Conservation (phyloP, 2,888 invertebrate genomes). For the Troides helena region DNA sequence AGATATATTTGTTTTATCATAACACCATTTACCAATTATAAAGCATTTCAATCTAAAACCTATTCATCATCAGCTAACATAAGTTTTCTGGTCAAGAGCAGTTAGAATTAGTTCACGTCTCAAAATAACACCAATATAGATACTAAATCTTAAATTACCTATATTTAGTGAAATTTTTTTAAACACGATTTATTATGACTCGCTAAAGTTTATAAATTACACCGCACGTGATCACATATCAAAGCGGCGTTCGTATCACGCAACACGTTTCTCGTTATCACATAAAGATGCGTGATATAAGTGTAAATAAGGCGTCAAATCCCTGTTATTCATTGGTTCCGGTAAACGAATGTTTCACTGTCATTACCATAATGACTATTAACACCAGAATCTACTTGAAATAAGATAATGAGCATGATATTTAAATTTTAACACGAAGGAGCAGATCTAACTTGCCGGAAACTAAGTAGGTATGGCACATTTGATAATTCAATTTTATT, state of each 20-base stretch:
- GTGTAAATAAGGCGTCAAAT: conserved; percentile 23
- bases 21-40: not conserved
- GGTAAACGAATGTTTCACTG: not conserved
- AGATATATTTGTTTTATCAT: too few species aligned
- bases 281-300: conserved; percentile 36
- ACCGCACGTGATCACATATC: conserved; percentile 40
- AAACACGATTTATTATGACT: not conserved
- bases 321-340: not conserved
- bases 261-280: conserved; percentile 37
- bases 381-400: too few species aligned
- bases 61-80: not conserved
- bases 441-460: too few species aligned
- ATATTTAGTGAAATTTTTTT: too few species aligned
- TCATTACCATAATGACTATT: not conserved
- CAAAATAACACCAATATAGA: not conserved
- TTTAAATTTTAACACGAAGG: too few species aligned
- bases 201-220: conserved; percentile 31
- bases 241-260: conserved; percentile 42
- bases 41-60: not conserved
- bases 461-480: too few species aligned
- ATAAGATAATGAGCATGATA: too few species aligned
- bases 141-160: too few species aligned
- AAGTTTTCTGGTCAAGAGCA: not conserved
- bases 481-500: too few species aligned
- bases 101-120: not conserved